phyloP scores from a whole-genome alignment of 2,113 vertebrate species.

The Gracilinanus agilis region DNA sequence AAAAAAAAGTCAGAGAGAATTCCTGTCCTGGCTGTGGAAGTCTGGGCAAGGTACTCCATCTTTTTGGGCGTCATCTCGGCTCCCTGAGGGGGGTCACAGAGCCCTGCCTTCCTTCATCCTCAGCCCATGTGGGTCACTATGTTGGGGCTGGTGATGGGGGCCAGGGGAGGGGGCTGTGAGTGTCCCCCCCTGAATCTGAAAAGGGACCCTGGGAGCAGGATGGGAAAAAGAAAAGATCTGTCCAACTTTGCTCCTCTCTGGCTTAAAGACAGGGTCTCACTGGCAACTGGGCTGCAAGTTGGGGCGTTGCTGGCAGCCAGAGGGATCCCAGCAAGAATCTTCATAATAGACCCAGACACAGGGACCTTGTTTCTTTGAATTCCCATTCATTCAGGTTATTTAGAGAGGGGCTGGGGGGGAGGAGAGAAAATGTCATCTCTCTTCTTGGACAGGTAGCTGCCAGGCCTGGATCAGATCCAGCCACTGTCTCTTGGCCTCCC shows the following conservation, averaged over 20 bases:
- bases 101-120: not conserved
- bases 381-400: slow-evolving; percentile 50
- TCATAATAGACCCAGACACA: slow-evolving; percentile 38
- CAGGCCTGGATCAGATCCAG: slow-evolving; percentile 55
- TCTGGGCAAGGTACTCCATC: not conserved
- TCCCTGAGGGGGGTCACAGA: no score
- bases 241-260: not conserved
- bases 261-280: slow-evolving; percentile 21
- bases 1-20: no score
- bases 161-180: not conserved
- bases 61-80: no score
- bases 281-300: slow-evolving; percentile 30
- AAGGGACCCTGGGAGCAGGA: not conserved
- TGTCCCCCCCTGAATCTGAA: not conserved
- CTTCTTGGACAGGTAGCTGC: slow-evolving; percentile 69
- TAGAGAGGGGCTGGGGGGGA: not conserved
- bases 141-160: not conserved
- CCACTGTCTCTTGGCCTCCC: slow-evolving; percentile 51
- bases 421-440: slow-evolving; percentile 53
- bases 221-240: not conserved
- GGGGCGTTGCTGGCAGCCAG: slow-evolving; percentile 58
- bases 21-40: not conserved
- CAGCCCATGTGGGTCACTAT: no score
- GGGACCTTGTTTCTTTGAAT: not conserved
- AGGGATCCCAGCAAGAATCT: slow-evolving; percentile 43